phyloP scores from a whole-genome alignment of 1,140 invertebrate species.

The Lasaia peninsularis region DNA sequence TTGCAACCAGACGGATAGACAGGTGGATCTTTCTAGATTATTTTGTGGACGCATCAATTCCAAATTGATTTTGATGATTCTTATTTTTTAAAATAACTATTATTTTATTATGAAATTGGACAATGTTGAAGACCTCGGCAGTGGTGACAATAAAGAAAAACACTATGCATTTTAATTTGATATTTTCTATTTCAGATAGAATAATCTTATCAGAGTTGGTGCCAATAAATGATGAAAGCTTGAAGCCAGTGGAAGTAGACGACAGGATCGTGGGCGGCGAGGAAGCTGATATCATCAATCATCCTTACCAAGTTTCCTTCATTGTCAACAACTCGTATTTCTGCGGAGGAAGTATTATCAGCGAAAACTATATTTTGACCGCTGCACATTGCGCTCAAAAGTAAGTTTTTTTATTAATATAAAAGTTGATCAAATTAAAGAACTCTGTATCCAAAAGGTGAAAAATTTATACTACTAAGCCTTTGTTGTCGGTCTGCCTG shows the following conservation, averaged over 20 bases:
- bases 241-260: conserved; percentile 27
- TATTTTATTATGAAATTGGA: background rate
- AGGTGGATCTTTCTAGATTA: too few relatives aligned
- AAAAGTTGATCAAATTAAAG: too few relatives aligned
- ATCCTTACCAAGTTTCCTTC: conserved; percentile 81
- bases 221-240: conserved; percentile 17
- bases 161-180: too few relatives aligned
- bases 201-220: conserved; percentile 36
- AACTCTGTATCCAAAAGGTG: too few relatives aligned
- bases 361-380: conserved; percentile 77
- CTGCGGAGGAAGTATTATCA: conserved; percentile 82
- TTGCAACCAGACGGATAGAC: too few relatives aligned
- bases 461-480: too few relatives aligned
- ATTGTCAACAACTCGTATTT: conserved; percentile 70
- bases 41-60: too few relatives aligned
- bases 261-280: conserved; percentile 81
- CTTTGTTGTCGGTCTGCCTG: too few relatives aligned
- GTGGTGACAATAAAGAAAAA: too few relatives aligned
- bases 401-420: conserved; percentile 34
- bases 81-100: background rate
- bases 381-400: conserved; percentile 81
- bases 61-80: too few relatives aligned
- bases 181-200: conserved; percentile 12
- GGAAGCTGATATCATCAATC: conserved; percentile 75
- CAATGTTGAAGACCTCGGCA: too few relatives aligned